A percentile compares a stretch with the other conserved stretches of the same genome.
Evolutionary conservation across 2,888 invertebrate genomes (phyloP).

Genomic region (Acronicta alni): DNA sequence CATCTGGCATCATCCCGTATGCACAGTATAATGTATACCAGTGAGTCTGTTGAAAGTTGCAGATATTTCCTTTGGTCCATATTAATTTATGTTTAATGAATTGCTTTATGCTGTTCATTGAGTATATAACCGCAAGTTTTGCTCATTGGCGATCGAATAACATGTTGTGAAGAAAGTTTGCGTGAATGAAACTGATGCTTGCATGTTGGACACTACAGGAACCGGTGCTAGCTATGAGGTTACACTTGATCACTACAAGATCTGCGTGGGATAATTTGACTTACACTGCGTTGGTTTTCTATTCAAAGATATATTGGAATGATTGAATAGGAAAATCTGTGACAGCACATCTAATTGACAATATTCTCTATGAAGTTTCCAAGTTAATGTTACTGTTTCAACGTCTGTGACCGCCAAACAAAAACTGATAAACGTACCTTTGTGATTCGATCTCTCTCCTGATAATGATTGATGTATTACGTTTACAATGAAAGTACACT

Average conservation of each 20-base stretch:
- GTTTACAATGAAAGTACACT: background rate
- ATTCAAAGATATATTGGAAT: background rate
- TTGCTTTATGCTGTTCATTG: constrained; percentile 29
- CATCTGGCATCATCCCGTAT: constrained; percentile 45
- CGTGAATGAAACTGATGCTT: constrained; percentile 57
- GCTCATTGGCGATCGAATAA: constrained; percentile 42
- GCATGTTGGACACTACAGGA: constrained; percentile 58
- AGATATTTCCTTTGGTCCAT: constrained; percentile 17
- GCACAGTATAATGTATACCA: constrained; percentile 13
- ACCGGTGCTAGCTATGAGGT: constrained; percentile 56
- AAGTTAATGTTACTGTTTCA: background rate
- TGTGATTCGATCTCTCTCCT: too few species aligned
- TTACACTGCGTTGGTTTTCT: constrained; percentile 24
- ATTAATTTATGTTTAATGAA: constrained; percentile 18
- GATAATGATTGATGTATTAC: too few species aligned
- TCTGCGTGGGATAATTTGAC: constrained; percentile 63
- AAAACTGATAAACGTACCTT: too few species aligned
- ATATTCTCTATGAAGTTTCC: background rate
- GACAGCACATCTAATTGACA: too few species aligned
- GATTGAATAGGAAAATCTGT: too few species aligned
- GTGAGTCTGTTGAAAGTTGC: constrained; percentile 10
- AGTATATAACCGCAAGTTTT: constrained; percentile 39
- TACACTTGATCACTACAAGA: constrained; percentile 58
- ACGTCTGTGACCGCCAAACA: background rate
- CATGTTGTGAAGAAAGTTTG: constrained; percentile 66